These are phyloP conservation scores for Telmatherina bonti DNA, from an alignment of 2,797 vertebrate species.

Conservation along the genomic window DNA sequence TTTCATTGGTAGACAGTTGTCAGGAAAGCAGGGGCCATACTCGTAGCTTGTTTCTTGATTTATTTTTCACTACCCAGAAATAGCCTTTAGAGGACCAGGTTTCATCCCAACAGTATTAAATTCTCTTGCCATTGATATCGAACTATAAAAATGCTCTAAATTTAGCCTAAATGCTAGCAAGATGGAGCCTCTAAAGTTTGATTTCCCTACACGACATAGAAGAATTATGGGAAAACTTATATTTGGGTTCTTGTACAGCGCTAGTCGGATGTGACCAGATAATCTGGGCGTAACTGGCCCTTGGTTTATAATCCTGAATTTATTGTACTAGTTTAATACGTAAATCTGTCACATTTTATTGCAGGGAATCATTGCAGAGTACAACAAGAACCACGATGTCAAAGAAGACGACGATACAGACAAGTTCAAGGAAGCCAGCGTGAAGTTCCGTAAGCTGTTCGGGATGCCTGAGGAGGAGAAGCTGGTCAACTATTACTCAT, in stretches of 20 bases:
- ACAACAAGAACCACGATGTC: conserved; percentile 94
- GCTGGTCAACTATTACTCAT: conserved; percentile 98
- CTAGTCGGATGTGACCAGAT: neutral
- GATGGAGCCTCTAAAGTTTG: neutral
- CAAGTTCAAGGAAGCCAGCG: conserved; percentile 96
- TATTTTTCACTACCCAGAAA: neutral
- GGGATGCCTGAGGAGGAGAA: conserved; percentile 98
- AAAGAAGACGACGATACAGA: conserved; percentile 97
- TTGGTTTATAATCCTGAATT: neutral
- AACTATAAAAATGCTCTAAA: neutral
- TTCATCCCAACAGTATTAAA: neutral
- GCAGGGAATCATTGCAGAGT: conserved; percentile 98
- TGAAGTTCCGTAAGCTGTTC: conserved; percentile 95
- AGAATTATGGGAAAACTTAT: neutral
- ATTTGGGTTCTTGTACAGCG: neutral
- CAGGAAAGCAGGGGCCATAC: neutral
- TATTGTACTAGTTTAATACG: neutral
- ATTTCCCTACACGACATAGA: neutral
- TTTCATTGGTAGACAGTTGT: neutral
- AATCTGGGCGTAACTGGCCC: neutral
- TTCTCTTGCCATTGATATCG: neutral
- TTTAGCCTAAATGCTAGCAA: neutral
- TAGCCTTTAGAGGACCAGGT: neutral
- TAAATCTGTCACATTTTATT: conserved; percentile 5
- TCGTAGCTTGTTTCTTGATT: neutral